Conservation (phyloP, 2,888 invertebrate genomes). For the Athalia rosae region DNA sequence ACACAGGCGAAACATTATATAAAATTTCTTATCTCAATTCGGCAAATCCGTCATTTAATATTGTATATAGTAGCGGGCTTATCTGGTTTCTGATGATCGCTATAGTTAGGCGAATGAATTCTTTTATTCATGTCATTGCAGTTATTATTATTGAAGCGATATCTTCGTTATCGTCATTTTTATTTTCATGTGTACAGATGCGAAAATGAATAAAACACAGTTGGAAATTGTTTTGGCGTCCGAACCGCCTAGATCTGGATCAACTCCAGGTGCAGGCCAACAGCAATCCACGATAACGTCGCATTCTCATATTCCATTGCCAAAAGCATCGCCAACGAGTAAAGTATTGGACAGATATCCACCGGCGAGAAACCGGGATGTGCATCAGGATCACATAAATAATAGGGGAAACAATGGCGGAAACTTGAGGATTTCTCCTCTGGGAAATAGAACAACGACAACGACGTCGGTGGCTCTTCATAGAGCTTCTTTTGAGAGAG, state of each 20-base stretch:
- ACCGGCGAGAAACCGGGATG: constrained; percentile 48
- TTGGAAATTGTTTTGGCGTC: constrained; percentile 62
- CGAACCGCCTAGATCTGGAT: constrained; percentile 50
- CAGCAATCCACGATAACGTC: constrained; percentile 55
- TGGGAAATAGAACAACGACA: too few species aligned
- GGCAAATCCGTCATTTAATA: background rate
- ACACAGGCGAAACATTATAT: background rate
- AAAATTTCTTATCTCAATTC: constrained; percentile 19
- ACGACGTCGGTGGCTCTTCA: constrained; percentile 68
- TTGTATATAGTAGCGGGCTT: too few species aligned
- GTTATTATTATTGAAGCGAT: background rate
- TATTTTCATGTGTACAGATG: constrained; percentile 28
- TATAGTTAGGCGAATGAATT: background rate
- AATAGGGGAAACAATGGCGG: constrained; percentile 46
- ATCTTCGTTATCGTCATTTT: background rate
- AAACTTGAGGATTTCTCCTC: background rate
- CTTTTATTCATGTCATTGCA: background rate
- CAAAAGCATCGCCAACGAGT: constrained; percentile 60
- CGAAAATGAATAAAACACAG: constrained; percentile 65
- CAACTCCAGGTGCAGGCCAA: too few species aligned
- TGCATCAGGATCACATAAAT: background rate
- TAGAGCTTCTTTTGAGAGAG: constrained; percentile 67
- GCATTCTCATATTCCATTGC: constrained; percentile 70
- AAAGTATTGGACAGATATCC: constrained; percentile 62
- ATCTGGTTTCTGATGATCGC: background rate